Conservation (phyloP, 2,888 invertebrate species). For the Amblyjoppa proteus region DNA sequence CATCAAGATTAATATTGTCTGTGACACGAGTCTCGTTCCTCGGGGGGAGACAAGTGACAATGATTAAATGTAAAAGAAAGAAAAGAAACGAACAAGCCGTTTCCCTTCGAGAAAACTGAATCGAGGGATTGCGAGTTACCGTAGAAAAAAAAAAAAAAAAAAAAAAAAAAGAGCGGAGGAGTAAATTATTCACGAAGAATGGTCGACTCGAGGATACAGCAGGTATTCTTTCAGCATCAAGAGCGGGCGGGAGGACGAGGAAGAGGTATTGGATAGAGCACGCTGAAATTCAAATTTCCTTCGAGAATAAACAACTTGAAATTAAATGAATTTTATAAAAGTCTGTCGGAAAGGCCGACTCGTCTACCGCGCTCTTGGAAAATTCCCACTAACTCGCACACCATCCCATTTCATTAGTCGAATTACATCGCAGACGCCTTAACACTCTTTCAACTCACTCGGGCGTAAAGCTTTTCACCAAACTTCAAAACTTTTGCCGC, state of each 20-base stretch:
- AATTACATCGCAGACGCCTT: constrained; percentile 41
- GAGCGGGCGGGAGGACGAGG: neutral
- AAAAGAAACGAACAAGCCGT: neutral
- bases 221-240: constrained; percentile 33
- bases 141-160: constrained; percentile 19
- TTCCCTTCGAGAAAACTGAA: constrained; percentile 11
- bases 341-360: constrained; percentile 1
- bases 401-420: constrained; percentile 44
- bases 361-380: neutral
- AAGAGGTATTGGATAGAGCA: neutral
- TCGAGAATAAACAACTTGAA: constrained; percentile 31
- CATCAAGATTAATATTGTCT: neutral
- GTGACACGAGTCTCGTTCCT: neutral
- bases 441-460: constrained; percentile 41
- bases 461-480: constrained; percentile 23
- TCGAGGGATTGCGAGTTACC: constrained; percentile 11
- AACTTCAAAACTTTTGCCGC: constrained; percentile 28
- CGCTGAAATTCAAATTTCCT: constrained; percentile 45
- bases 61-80: neutral
- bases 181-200: constrained; percentile 36
- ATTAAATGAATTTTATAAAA: constrained; percentile 37
- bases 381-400: constrained; percentile 39
- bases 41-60: neutral
- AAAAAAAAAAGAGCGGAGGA: constrained; percentile 28
- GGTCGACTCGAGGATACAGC: constrained; percentile 12